These are phyloP conservation scores for Cheirogaleus major DNA, from an alignment of 2,797 vertebrate genomes.

Conservation along the genomic window DNA sequence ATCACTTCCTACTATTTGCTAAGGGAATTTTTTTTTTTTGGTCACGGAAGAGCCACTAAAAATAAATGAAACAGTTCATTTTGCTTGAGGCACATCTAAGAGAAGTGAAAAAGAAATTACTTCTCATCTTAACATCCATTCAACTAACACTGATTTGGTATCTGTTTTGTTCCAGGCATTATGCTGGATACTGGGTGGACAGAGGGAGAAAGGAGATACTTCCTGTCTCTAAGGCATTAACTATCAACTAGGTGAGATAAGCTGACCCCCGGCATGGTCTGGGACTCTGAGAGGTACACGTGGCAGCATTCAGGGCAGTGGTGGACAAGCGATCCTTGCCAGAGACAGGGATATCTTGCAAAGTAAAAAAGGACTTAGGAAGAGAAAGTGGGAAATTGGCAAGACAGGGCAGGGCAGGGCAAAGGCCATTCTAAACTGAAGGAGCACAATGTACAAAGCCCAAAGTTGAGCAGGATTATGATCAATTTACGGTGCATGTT, in stretches of 20 bases:
- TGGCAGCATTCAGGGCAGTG: background rate
- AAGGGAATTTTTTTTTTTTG: background rate
- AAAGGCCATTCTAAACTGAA: background rate
- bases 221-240: background rate
- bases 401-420: background rate
- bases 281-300: background rate
- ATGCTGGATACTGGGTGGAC: background rate
- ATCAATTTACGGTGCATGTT: background rate
- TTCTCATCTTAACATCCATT: background rate
- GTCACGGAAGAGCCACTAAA: background rate
- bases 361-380: background rate
- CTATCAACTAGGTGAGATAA: background rate
- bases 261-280: background rate
- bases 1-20: background rate
- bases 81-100: background rate
- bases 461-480: background rate
- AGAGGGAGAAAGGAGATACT: background rate
- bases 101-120: background rate
- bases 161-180: background rate
- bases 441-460: background rate
- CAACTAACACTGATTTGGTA: background rate
- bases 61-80: background rate
- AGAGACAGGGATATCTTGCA: background rate
- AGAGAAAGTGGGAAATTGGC: background rate
- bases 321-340: background rate